Conservation (phyloP, 2,797 vertebrate genomes). For the Rhinogobio ventralis region DNA sequence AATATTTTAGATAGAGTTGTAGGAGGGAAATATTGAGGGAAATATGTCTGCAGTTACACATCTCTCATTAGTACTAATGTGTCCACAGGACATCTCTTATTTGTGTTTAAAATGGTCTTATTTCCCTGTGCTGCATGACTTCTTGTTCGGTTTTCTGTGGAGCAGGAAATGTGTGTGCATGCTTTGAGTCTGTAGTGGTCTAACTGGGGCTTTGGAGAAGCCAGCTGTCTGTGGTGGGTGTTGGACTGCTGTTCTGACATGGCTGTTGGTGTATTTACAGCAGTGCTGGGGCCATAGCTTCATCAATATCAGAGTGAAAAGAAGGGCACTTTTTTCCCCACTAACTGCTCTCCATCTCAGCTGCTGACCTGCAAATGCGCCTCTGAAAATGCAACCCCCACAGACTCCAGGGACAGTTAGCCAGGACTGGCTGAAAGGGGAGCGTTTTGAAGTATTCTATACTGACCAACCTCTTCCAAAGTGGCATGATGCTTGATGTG, state of each 20-base stretch:
- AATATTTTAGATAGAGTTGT: background rate
- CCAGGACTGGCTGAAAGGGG: conserved; percentile 35
- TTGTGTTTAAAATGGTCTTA: conserved; percentile 30
- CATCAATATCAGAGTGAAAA: conserved; percentile 79
- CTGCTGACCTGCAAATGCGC: conserved; percentile 77
- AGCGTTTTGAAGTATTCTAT: conserved; percentile 21
- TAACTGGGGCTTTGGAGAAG: conserved; percentile 65
- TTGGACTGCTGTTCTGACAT: conserved; percentile 79
- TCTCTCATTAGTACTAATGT: conserved; percentile 46
- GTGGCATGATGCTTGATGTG: background rate
- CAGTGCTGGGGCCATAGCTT: conserved; percentile 75
- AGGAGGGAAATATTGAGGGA: background rate
- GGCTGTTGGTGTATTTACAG: conserved; percentile 82
- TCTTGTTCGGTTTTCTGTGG: conserved; percentile 10
- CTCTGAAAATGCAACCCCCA: conserved; percentile 42
- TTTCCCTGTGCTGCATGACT: conserved; percentile 13
- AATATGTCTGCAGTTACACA: conserved; percentile 9
- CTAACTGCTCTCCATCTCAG: conserved; percentile 76
- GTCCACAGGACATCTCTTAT: conserved; percentile 12
- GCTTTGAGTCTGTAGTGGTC: conserved; percentile 18
- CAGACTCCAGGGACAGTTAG: conserved; percentile 34
- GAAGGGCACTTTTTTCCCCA: conserved; percentile 71
- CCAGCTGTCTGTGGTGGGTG: conserved; percentile 74
- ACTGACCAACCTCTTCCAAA: conserved; percentile 25
- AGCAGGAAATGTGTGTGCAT: background rate